Evolutionary conservation across 2,113 vertebrate genomes (phyloP), one percentile per base, ranked within the genome.

Genomic region (Alethe castanea): DNA sequence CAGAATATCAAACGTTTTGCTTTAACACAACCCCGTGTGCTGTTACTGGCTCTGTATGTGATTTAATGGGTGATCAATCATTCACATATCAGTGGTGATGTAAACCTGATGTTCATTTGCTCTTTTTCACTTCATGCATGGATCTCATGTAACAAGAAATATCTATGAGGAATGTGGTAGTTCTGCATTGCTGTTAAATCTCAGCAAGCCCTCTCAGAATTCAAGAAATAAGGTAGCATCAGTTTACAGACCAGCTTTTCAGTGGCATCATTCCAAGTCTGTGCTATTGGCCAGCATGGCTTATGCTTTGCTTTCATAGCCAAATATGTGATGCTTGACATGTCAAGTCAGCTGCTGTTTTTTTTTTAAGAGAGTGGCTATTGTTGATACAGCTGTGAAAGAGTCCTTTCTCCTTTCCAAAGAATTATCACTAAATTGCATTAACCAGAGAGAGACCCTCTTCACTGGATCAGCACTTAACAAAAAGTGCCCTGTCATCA

Each of bases 351-450:
- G 97, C 97, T 98, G 96, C 93, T 73, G 20, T 8, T 4, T 94
- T 97, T 80, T 66, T 90, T 59, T 52, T 28, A 10, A 52, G 56
- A 86, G 65, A 81, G 52, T 94, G 78, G 57, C 76, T 95, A 92
- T 64, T 98, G 96, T 98, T 98, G 97, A 96, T 97, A 97, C 96
- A 98, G 97, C 97, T 98, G 97, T 96, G 94, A 95, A 69, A 89
- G 26, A 71, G 88, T 90, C 86, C 83, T 81, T 70, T 95, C 87
- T 50, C 79, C 81, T 90, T 80, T 92, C 70, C 61, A 94, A 96
- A 81, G 85, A 96, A 95, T 92, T 95, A 81, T 86, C 36, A 42
- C 88, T 85, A 88, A 94, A 81, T 95, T 86, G 88, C 94, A 90
- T 93, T 97, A 97, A 88, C 52, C 65, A 91, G 92, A 92, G 86